Evolutionary conservation across 1,140 invertebrate species (phyloP), one percentile per base, ranked within the genome.

Genomic region (Drosophila malerkotliana): DNA sequence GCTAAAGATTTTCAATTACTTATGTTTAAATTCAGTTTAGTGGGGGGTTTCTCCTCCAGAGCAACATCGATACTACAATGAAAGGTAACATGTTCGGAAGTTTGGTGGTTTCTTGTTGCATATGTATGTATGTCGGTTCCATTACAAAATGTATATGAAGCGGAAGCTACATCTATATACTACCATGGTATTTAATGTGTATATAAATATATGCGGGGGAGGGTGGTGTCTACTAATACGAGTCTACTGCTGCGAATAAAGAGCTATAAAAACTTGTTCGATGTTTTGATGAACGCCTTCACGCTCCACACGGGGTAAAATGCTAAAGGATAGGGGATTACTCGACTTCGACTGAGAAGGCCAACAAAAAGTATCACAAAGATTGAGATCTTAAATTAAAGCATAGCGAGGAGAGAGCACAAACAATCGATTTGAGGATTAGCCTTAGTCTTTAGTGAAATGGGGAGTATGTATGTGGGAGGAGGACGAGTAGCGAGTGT

Each of bases 331-430:
- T 18, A 8, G 37, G 58, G 34, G 34, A 37, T 37, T n/a, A 47
- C 53, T 61, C 47, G 30, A 67, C 51, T 60, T 60, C 48, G 60
- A 55, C 48, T 78, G 68, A 60, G 61, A 84, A 88, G 66, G 79
- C 78, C 78, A 79, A 79, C 60, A 77, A 49, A 85, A 83, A 81
- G 71, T 85, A 88, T 88, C 83, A 88, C 83, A 88, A 84, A 83
- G 79, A 79, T 88, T 89, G 83, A 88, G 83, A 88, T 88, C 83
- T 89, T 88, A 87, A 88, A 88, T 83, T 88, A 88, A 73, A 87
- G 79, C 72, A 79, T 83, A 84, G 76, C 73, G 67, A 87, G 60
- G 60, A 56, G 69, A 68, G 54, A 66, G 72, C 34, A 54, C 54
- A 51, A 73, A 62, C 44, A 59, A 47, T 51, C 32, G 59, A 48